Base-by-base conservation (phyloP, 2,888 invertebrate genomes). In the Latrodectus elegans region DNA sequence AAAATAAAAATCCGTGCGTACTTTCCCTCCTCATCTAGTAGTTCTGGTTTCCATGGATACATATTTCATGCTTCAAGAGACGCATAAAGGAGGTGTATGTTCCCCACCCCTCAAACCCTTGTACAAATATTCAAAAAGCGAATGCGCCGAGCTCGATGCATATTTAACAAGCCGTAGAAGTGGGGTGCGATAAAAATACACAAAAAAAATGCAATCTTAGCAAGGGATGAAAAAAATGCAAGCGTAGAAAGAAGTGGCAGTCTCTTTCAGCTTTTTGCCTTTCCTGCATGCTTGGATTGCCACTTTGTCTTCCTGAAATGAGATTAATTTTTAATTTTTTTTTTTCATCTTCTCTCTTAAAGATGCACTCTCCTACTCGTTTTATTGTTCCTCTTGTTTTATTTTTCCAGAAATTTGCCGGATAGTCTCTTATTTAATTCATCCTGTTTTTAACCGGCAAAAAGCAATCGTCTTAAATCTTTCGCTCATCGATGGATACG, bases 51-150 rank as follows among this genome's bases (percentile, higher is more conserved):
- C 75, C 79, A 88, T 84, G 76, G 79, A 74, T 75, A 88, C 88
- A 88, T 88, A 88, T 88, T 88, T 88, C 88, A 88, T 84, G 88
- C 88, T 88, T 84, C 84, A 84, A 71, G 88, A 88, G 76, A 75
- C 88, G 79, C 79, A 88, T 88, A 88, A 88, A 88, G 80, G 79
- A 73, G 83, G 52, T 38, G 77, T 52, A 77, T 60, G 38, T 15
- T 60, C 52, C 72, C 77, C 53, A 17, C 67, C 76, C 51, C 74
- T 26, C 15, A 26, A 68, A 70, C 68, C 81, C 72, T 78, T 88
- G 79, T 84, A 84, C 84, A 88, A 88, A 88, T 88, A 88, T 88
- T 83, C 88, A 88, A 88, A 88, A 83, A 71, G 79, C 38, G 79
- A 53, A 55, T 51, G 70, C 26, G 52, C 81, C 67, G n/a, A 68